Percentiles rank a stretch among this genome's conserved stretches.
phyloP scores from a whole-genome alignment of 2,113 vertebrate species.

The Rhagologus leucostigma region DNA sequence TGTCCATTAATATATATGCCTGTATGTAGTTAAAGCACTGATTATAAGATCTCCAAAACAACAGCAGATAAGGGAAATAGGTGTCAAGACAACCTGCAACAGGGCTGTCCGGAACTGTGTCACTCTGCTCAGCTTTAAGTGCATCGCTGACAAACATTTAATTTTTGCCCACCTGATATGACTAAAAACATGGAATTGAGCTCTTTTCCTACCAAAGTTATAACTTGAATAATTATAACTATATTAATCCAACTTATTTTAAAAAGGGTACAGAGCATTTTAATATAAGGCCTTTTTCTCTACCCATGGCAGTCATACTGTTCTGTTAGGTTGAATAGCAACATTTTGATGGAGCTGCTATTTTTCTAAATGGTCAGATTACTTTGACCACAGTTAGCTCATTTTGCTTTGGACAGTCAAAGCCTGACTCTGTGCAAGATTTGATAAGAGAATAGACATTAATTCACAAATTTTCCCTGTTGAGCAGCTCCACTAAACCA shows the following conservation, averaged over 20 bases:
- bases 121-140: not conserved
- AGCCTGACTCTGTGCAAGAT: not conserved
- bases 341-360: not conserved
- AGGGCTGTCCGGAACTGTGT: not conserved
- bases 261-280: not conserved
- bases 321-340: not conserved
- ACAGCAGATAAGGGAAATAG: constrained; percentile 45
- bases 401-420: not conserved
- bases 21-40: constrained; percentile 23
- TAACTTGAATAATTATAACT: not conserved
- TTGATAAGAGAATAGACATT: not conserved
- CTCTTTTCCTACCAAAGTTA: not conserved
- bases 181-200: not conserved
- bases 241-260: not conserved
- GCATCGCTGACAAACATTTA: not conserved
- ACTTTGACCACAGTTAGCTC: not conserved
- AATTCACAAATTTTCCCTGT: not conserved
- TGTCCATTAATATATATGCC: constrained; percentile 54
- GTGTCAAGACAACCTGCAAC: constrained; percentile 11
- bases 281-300: not conserved
- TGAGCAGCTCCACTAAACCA: not conserved
- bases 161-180: not conserved
- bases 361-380: not conserved
- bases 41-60: constrained; percentile 44
- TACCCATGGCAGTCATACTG: not conserved